Conservation (phyloP, 2,797 vertebrate species). For the Vespertilio murinus region DNA sequence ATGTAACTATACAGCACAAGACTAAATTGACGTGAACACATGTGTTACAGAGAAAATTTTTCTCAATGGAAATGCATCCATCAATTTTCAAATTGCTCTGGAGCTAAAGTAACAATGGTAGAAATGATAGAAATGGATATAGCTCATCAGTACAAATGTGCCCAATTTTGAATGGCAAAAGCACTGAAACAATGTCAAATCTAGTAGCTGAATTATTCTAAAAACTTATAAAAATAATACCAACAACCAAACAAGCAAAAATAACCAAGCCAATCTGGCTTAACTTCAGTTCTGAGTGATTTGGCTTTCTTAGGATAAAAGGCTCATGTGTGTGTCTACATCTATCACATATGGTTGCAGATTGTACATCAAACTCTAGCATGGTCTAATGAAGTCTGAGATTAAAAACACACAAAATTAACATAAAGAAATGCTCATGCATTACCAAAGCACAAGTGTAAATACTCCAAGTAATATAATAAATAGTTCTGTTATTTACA, state of each 20-base stretch:
- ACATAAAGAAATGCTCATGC: background rate
- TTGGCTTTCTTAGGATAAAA: background rate
- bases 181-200: background rate
- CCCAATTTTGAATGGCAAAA: background rate
- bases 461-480: background rate
- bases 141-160: background rate
- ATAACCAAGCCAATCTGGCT: background rate
- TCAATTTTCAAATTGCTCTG: background rate
- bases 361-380: constrained; percentile 7
- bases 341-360: background rate
- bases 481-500: background rate
- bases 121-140: background rate
- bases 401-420: background rate
- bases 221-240: background rate
- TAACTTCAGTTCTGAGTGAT: background rate
- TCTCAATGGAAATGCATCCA: background rate
- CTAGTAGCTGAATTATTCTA: background rate
- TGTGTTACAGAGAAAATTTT: background rate
- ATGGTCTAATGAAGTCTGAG: background rate
- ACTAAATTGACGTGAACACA: background rate
- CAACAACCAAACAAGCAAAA: background rate
- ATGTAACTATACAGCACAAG: background rate
- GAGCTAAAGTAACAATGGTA: constrained; percentile 12
- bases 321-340: background rate
- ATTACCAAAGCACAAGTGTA: background rate